Conservation (phyloP, 2,113 vertebrate genomes). For the Campylorhamphus procurvoides region DNA sequence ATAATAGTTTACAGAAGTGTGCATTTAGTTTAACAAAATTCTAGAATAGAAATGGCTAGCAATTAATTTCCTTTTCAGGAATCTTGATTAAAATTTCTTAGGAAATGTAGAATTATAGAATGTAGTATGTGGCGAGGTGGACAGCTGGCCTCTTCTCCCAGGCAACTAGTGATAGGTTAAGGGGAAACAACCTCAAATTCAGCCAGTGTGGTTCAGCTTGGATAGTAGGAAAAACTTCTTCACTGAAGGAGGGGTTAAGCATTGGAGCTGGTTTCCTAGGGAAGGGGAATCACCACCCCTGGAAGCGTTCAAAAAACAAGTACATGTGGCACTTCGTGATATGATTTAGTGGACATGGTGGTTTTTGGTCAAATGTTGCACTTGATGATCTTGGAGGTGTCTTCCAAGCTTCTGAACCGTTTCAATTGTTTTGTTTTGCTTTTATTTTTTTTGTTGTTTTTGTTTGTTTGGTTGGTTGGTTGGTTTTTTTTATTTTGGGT, state of each 20-base stretch:
- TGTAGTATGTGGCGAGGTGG: too few species aligned
- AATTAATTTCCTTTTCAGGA: background rate
- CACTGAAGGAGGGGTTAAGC: background rate
- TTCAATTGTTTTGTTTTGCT: background rate
- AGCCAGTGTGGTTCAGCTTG: background rate
- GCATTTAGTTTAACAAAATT: background rate
- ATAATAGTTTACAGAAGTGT: background rate
- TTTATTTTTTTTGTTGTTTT: background rate
- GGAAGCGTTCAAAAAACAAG: background rate
- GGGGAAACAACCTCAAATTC: background rate
- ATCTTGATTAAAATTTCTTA: background rate
- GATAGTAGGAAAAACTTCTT: background rate
- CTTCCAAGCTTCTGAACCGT: background rate
- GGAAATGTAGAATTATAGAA: background rate
- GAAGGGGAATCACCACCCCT: background rate
- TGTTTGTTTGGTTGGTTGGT: too few species aligned
- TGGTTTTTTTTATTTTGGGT: background rate
- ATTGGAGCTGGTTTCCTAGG: background rate
- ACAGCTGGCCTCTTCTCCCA: background rate
- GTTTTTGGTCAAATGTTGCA: background rate
- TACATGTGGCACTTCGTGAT: accelerated
- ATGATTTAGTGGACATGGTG: accelerated
- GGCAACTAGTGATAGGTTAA: background rate
- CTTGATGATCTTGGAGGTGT: background rate
- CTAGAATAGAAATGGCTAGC: background rate